Base-by-base conservation (phyloP, 2,888 invertebrate genomes). In the Limnephilus auricula region DNA sequence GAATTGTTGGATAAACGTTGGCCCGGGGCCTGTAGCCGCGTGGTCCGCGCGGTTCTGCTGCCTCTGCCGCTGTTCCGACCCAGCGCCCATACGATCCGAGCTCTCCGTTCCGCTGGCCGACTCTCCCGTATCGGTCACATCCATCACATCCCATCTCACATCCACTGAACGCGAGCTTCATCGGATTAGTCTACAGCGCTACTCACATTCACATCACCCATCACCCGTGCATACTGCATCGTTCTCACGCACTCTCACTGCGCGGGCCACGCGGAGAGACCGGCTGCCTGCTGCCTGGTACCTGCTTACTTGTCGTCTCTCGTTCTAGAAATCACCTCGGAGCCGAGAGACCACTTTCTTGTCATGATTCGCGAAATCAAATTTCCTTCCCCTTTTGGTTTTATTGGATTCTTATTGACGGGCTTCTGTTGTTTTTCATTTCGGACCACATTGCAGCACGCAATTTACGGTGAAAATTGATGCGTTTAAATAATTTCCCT, bases 151-250 rank as follows among this genome's bases (percentile, higher is more conserved):
- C 65, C 65, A 18, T 85, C 82, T 82, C 82, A 10, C 82, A 82
- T 34, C 34, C 34, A 32, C 82, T 82, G 82, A 32, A 25, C 6
- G 82, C 82, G 82, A 82, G 82, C 82, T 82, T 32, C 82, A 32
- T 82, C 82, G 82, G 82, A 82, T 82, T 82, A 82, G 32, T 25
- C 82, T 9, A 18, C 82, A n/a, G 82, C 82, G 6, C 82, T 82
- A 34, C 32, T 15, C 80, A 32, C 80, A 82, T 82, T 15, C 80
- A 32, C 80, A 82, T 82, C 65, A 65, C 65, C 65, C 80, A 82
- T 82, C 65, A 65, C 65, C 65, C 25, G 25, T 65, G 50, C 45
- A 45, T 3, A 3, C 15, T 15, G 65, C 65, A 25, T 65, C 65
- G 25, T 65, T 65, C 65, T 25, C 25, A 65, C 65, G 9, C 65